phyloP scores from a whole-genome alignment of 2,888 invertebrate species.

The Hetaerina titia region DNA sequence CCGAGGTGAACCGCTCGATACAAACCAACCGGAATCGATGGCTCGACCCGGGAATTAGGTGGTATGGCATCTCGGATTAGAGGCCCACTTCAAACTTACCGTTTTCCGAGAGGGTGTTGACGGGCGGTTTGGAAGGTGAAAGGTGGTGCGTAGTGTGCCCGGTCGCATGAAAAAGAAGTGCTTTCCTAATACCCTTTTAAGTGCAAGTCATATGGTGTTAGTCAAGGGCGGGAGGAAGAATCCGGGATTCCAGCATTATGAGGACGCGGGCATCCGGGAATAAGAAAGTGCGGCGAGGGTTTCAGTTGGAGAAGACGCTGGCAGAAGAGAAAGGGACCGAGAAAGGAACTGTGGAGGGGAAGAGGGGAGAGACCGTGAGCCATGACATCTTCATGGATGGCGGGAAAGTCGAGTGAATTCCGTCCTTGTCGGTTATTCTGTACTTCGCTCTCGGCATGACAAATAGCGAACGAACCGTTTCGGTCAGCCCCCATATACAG shows the following conservation, averaged over 20 bases:
- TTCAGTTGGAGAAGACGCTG: background rate
- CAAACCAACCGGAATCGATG: background rate
- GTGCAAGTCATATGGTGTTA: slow-evolving; percentile 13
- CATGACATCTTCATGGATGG: slow-evolving; percentile 48
- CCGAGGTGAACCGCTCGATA: background rate
- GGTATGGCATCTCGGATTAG: slow-evolving; percentile 13
- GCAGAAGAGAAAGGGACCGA: background rate
- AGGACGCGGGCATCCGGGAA: slow-evolving; percentile 7
- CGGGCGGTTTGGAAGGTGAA: background rate
- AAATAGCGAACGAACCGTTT: background rate
- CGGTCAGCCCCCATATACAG: background rate
- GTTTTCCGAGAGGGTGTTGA: background rate
- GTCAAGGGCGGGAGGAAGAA: background rate
- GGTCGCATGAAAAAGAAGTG: background rate
- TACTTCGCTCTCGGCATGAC: slow-evolving; percentile 8
- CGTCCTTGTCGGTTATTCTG: slow-evolving; percentile 21
- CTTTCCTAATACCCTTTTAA: slow-evolving; percentile 24
- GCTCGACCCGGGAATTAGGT: background rate
- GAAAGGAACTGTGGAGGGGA: background rate
- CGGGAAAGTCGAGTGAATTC: slow-evolving; percentile 49
- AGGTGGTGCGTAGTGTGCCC: background rate
- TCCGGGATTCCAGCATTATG: slow-evolving; percentile 43
- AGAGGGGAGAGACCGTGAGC: background rate
- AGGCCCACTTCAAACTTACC: background rate
- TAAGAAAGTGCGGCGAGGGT: slow-evolving; percentile 21